Evolutionary conservation across 1,140 invertebrate genomes (phyloP), one percentile per base, ranked within the genome.

Genomic region (Caenorhabditis brenneri): DNA sequence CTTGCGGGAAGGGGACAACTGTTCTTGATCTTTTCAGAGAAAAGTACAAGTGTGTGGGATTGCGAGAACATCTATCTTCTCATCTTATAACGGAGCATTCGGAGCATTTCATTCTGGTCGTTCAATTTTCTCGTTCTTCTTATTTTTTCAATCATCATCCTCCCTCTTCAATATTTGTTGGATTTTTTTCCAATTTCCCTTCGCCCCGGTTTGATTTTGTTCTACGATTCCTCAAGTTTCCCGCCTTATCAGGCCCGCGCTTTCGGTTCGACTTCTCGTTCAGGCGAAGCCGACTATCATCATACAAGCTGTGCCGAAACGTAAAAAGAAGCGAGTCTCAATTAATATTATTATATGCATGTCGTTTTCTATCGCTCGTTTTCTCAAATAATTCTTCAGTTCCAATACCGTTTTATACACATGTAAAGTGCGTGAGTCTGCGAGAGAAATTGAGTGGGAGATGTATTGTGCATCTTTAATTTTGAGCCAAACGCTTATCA

Each of bases 31-130:
- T 65, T 74, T 74, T 46, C 65, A 74, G 65, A 74, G 58, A 74
- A 58, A 65, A 74, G 65, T 74, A 74, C 65, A 74, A 42, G 27
- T 74, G 65, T 74, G 65, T 74, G 65, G 65, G 65, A 42, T 74
- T 74, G 53, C 36, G 65, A 74, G 65, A 74, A 74, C 65, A 74
- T 74, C 65, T 74, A 74, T 74, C 65, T 74, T 36, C 24, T 24
- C 36, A 74, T 65, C 58, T 36, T 51, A 51, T 51, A 29, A 22
- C 31, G 29, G 60, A 65, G 60, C 60, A 65, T 33, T 36, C 31
- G 36, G 10, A 24, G 65, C 65, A 24, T 74, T 42, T 29, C 36
- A 42, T 74, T 46, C 65, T 74, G 36, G 65, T 74, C 65, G 65
- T 74, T 74, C 65, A 42, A 36, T 46, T 74, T 65, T 65, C n/a